Evolutionary conservation across 2,797 vertebrate genomes (phyloP), one percentile per base, ranked within the genome.

Genomic region (Enteromius unitaeniatus): DNA sequence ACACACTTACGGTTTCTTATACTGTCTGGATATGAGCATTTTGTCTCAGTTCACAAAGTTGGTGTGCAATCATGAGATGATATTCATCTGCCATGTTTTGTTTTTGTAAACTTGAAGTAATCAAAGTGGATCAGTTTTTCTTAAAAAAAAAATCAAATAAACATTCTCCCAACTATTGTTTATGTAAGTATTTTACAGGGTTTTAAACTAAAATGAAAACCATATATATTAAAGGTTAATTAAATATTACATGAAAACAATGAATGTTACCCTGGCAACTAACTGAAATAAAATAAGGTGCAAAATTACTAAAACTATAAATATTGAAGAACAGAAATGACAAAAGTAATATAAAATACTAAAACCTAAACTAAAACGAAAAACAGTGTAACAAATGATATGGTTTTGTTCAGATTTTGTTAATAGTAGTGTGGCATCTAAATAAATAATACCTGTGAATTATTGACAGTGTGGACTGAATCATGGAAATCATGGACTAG

Each of bases 1-100:
- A 95, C 93, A 79, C 95, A 97, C 81, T 90, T 99, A 90, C 95
- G 96, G 83, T 97, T 99, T 90, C 93, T 97, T 90, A 95, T 99
- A 91, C 87, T 94, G 26, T 95, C 96, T 55, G 98, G 94, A 91
- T 97, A 96, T 77, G 97, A 99, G 90, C 96, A 97, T 86, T 99
- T 99, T 93, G 95, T 96, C 28, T 96, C 97, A 15, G 95, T 99
- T 88, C 96, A 97, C 90, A 95, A 93, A 83, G 90, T 95, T 74
- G 86, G 81, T 70, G 80, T 95, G 45, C 91, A 94, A 82, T 88
- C 89, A 40, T 89, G 72, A 91, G 40, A 79, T 31, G 11, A 45
- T 47, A 11, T 17, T 6, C 26, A 78, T 84, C 8, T 28, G 21
- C 21, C 4, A 2, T 51, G 19, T 19, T 13, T 9, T n/a, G n/a